These are phyloP conservation scores for Falco columbarius DNA, from an alignment of 2,797 vertebrate species.

Conservation along the genomic window DNA sequence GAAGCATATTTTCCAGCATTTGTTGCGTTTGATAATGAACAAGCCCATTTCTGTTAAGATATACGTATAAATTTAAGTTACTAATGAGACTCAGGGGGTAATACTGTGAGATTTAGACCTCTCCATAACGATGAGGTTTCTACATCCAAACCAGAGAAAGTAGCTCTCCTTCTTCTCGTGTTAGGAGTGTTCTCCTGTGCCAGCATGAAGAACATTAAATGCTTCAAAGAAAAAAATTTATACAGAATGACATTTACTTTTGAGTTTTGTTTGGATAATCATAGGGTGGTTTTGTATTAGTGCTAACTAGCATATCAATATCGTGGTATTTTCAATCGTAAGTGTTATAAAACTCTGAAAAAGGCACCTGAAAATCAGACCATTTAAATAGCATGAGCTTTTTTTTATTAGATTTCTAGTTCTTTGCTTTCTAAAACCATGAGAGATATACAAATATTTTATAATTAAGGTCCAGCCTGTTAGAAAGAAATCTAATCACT, in stretches of 20 bases:
- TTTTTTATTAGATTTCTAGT: background rate
- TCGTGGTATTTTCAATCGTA: background rate
- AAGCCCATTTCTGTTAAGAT: background rate
- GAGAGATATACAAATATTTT: background rate
- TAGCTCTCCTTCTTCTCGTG: background rate
- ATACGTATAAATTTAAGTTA: background rate
- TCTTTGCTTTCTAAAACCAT: background rate
- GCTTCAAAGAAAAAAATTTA: background rate
- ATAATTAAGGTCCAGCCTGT: background rate
- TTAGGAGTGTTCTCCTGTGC: background rate
- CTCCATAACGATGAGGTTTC: fast-evolving
- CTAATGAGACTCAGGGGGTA: background rate
- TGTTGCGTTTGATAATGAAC: background rate
- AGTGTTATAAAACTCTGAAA: background rate
- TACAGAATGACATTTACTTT: background rate
- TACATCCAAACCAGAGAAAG: background rate
- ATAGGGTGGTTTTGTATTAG: background rate
- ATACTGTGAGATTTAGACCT: background rate
- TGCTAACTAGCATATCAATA: background rate
- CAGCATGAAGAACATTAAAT: background rate
- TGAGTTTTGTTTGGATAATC: background rate
- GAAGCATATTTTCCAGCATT: background rate
- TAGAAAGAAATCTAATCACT: background rate
- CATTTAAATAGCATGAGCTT: background rate
- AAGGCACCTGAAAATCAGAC: background rate